Evolutionary conservation across 2,113 vertebrate species (phyloP).

Genomic region (Rattus rattus): DNA sequence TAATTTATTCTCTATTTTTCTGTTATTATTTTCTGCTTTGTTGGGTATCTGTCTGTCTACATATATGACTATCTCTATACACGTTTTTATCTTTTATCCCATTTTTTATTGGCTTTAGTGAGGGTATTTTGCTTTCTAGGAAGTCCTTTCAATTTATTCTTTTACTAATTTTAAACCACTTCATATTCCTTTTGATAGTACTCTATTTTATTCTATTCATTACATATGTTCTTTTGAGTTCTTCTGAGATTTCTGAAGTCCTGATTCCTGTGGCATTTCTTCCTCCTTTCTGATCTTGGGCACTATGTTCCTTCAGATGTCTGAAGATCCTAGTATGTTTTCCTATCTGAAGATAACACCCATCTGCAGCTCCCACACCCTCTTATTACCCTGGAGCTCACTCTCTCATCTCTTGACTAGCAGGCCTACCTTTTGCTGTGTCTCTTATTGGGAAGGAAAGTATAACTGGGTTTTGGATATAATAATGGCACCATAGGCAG

Average conservation of each 20-base stretch:
- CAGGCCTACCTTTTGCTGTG: not conserved
- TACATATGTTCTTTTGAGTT: not conserved
- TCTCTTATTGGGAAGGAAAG: not conserved
- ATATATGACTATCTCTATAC: not conserved
- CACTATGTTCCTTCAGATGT: not conserved
- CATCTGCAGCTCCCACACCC: too few relatives aligned
- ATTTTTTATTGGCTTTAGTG: not conserved
- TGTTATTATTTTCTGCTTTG: not conserved
- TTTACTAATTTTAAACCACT: not conserved
- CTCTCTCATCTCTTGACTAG: not conserved
- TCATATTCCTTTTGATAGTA: not conserved
- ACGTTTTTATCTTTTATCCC: conserved; percentile 4
- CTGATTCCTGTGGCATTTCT: not conserved
- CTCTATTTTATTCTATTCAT: not conserved
- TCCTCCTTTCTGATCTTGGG: not conserved
- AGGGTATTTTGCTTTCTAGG: not conserved
- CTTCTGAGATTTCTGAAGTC: not conserved
- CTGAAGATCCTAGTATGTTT: not conserved
- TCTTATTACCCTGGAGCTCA: not conserved
- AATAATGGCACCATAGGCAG: not conserved
- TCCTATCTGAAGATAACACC: not conserved
- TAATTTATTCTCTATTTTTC: not conserved
- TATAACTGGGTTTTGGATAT: not conserved
- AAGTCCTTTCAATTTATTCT: conserved; percentile 5
- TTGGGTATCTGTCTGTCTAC: not conserved